Evolutionary conservation across 2,113 vertebrate species (phyloP).

Genomic region (Tautogolabrus adspersus): DNA sequence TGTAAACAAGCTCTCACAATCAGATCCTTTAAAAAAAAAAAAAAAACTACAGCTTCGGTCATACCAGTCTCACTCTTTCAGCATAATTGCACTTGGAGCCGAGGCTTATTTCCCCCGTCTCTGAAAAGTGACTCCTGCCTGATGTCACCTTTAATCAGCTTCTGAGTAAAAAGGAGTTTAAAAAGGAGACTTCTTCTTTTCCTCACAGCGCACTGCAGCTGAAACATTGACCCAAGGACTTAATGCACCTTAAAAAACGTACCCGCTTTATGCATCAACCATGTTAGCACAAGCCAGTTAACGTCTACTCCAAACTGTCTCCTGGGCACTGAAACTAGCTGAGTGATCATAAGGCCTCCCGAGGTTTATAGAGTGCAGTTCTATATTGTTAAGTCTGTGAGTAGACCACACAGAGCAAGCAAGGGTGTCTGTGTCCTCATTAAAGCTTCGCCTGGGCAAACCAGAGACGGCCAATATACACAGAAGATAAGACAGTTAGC

Average conservation of each 20-base stretch:
- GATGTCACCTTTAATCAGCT: slow-evolving; percentile 14
- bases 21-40: too few relatives aligned
- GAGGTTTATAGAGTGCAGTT: slow-evolving; percentile 55
- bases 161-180: slow-evolving; percentile 17
- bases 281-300: slow-evolving; percentile 37
- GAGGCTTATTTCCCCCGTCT: not conserved
- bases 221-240: not conserved
- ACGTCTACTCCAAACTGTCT: slow-evolving; percentile 38
- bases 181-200: not conserved
- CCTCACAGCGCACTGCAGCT: too few relatives aligned
- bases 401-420: slow-evolving; percentile 62
- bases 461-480: slow-evolving; percentile 64
- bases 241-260: not conserved
- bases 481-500: slow-evolving; percentile 74
- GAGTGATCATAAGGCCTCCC: slow-evolving; percentile 39
- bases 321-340: slow-evolving; percentile 6
- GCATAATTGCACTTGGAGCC: not conserved
- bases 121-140: not conserved
- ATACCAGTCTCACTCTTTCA: slow-evolving; percentile 3
- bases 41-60: not conserved
- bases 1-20: too few relatives aligned
- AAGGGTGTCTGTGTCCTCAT: slow-evolving; percentile 70
- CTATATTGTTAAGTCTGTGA: slow-evolving; percentile 64
- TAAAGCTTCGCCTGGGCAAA: slow-evolving; percentile 70
- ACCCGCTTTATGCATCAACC: slow-evolving; percentile 24